Evolutionary conservation across 2,113 vertebrate species (phyloP).

Genomic region (Siniperca chuatsi): DNA sequence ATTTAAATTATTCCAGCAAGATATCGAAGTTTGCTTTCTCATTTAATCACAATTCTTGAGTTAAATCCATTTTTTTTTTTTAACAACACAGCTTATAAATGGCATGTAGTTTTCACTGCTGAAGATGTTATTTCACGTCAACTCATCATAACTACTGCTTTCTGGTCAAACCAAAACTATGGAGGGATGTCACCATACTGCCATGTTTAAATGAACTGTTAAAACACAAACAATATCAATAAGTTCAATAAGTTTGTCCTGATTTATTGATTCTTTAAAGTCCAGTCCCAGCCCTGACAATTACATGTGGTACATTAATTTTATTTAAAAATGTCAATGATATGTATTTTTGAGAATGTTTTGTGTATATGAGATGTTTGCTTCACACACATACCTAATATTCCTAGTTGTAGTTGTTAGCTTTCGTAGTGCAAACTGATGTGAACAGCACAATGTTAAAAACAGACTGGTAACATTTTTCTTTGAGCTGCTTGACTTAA

Average conservation of each 20-base stretch:
- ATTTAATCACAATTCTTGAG: not conserved
- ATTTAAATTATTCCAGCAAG: not conserved
- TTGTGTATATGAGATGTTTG: not conserved
- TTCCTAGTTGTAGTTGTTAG: not conserved
- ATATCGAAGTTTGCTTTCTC: not conserved
- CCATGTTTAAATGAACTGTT: not conserved
- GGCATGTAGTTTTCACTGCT: not conserved
- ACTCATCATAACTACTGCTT: not conserved
- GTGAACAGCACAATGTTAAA: not conserved
- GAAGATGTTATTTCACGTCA: not conserved
- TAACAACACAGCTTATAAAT: not conserved
- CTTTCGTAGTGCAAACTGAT: not conserved
- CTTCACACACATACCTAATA: not conserved
- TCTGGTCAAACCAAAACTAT: not conserved
- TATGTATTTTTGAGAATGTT: conserved; percentile 14
- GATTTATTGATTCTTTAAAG: not conserved
- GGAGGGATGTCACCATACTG: not conserved
- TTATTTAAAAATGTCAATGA: not conserved
- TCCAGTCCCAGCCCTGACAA: not conserved
- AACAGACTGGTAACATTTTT: not conserved
- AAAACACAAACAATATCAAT: not conserved
- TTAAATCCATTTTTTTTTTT: not conserved
- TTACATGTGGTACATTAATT: not conserved
- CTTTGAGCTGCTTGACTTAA: not conserved
- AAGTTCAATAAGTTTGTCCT: not conserved